phyloP scores from a whole-genome alignment of 2,113 vertebrate species.

The Misgurnus anguillicaudatus region DNA sequence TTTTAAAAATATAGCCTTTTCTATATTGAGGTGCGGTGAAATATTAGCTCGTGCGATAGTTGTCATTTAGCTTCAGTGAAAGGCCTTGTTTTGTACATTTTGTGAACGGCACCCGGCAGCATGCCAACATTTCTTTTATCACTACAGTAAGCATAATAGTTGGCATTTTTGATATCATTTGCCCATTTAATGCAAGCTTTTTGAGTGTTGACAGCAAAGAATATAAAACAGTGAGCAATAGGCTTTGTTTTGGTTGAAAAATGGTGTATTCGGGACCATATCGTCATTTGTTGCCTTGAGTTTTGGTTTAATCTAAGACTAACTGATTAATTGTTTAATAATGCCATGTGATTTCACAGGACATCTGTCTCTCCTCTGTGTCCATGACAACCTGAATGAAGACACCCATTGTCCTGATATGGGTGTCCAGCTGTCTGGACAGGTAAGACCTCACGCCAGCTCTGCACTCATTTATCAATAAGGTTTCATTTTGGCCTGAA shows the following conservation, averaged over 20 bases:
- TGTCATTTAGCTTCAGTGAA: neutral
- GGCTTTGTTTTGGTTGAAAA: too few relatives aligned
- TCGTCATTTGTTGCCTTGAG: too few relatives aligned
- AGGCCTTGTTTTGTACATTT: neutral
- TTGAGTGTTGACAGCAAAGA: too few relatives aligned
- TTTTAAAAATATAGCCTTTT: conserved; percentile 28
- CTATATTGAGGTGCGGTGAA: conserved; percentile 8
- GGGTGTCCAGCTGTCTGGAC: conserved; percentile 11
- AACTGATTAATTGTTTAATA: conserved; percentile 22
- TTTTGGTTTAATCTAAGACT: too few relatives aligned
- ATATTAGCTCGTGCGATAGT: neutral
- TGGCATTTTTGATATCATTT: too few relatives aligned
- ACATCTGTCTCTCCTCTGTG: conserved; percentile 37
- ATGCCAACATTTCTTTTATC: too few relatives aligned
- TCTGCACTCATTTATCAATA: neutral
- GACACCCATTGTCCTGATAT: conserved; percentile 27
- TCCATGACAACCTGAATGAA: conserved; percentile 44
- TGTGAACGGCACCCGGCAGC: neutral
- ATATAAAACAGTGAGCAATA: too few relatives aligned
- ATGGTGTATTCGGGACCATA: too few relatives aligned
- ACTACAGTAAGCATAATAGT: too few relatives aligned
- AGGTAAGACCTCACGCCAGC: conserved; percentile 27
- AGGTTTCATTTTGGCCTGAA: neutral
- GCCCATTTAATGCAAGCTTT: too few relatives aligned
- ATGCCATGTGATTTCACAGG: conserved; percentile 39